Evolutionary conservation across 2,888 invertebrate genomes (phyloP).

Genomic region (Synergus gifuensis): DNA sequence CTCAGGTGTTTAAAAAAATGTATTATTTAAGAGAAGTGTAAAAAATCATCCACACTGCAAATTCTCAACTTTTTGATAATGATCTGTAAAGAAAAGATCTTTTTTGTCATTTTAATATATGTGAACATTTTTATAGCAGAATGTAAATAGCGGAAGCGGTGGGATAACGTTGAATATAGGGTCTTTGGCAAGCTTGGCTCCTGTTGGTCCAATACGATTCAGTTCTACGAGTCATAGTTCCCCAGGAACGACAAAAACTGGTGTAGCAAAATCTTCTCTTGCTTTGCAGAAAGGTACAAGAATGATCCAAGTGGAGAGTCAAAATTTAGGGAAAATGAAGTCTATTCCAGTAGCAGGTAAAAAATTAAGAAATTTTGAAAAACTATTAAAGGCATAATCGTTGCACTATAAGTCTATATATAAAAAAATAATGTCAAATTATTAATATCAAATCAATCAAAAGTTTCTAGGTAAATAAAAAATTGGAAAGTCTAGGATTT

Average conservation of each 20-base stretch:
- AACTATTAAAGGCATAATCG: not conserved
- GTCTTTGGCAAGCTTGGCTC: constrained; percentile 75
- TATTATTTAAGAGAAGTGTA: not conserved
- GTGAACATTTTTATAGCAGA: constrained; percentile 52
- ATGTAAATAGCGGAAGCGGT: constrained; percentile 62
- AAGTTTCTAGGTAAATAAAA: not conserved
- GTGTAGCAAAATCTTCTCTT: not conserved
- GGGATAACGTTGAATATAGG: constrained; percentile 77
- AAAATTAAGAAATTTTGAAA: not conserved
- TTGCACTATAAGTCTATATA: not conserved
- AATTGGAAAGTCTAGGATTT: not conserved
- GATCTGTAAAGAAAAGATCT: not conserved
- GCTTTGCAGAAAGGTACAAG: constrained; percentile 17
- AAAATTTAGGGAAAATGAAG: constrained; percentile 17
- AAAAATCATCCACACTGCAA: not conserved
- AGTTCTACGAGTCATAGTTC: constrained; percentile 58
- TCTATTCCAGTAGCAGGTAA: constrained; percentile 20
- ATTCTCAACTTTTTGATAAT: not conserved
- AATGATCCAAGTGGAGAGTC: constrained; percentile 14
- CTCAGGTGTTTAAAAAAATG: not conserved
- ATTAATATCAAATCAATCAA: not conserved
- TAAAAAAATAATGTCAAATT: not conserved
- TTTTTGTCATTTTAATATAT: not conserved
- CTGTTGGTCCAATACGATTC: constrained; percentile 75
- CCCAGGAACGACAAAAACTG: not conserved